Percentiles rank a stretch among this genome's conserved stretches.
phyloP scores from a whole-genome alignment of 2,113 vertebrate species.

The Sarotherodon lohbergeri region DNA sequence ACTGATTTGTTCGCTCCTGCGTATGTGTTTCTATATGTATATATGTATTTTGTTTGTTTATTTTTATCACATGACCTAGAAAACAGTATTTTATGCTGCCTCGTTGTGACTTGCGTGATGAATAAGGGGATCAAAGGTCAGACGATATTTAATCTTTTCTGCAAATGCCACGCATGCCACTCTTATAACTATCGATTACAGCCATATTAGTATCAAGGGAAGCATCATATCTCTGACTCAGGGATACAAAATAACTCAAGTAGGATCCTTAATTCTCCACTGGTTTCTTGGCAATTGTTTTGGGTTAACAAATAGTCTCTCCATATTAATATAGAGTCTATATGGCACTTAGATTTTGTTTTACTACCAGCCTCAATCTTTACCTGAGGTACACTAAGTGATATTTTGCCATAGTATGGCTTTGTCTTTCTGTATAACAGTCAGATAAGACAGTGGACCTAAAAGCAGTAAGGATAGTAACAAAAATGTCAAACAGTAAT shows the following conservation, averaged over 20 bases:
- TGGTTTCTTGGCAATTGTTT: background rate
- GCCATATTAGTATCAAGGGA: background rate
- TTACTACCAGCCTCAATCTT: background rate
- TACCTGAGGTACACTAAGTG: background rate
- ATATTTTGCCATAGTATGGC: background rate
- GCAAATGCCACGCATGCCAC: background rate
- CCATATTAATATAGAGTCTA: background rate
- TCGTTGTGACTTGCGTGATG: background rate
- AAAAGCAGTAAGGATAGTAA: background rate
- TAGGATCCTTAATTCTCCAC: background rate
- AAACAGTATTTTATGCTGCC: background rate
- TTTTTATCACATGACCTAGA: background rate
- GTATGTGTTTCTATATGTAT: background rate
- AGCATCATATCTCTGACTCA: background rate
- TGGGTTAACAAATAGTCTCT: background rate
- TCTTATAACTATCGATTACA: background rate
- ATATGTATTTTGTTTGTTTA: background rate
- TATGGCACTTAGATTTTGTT: background rate
- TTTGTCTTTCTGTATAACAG: fast-evolving
- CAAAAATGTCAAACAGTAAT: background rate
- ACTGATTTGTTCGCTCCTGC: background rate
- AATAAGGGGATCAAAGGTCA: conserved; percentile 7
- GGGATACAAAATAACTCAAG: background rate
- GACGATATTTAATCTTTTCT: background rate
- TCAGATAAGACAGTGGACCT: background rate